These are phyloP conservation scores for Malurus cyaneus DNA, from an alignment of 2,113 vertebrate genomes.

Conservation along the genomic window DNA sequence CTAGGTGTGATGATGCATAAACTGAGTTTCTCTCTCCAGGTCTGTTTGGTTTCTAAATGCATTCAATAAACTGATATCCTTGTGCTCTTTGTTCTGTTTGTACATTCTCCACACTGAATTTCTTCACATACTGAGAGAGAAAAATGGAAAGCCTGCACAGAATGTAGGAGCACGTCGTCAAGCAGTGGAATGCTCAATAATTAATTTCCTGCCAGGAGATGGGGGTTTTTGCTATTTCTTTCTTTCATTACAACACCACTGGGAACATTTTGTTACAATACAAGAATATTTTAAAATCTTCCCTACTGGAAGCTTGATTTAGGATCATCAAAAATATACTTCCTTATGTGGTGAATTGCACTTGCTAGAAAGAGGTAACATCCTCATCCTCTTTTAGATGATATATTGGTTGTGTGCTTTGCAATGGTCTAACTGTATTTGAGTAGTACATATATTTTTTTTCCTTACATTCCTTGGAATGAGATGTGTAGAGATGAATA, in stretches of 20 bases:
- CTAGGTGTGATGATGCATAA: background rate
- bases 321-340: conserved; percentile 1
- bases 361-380: background rate
- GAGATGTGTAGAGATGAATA: background rate
- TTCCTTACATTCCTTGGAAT: background rate
- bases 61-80: conserved; percentile 22
- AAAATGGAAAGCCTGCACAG: conserved; percentile 21
- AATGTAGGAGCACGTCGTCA: background rate
- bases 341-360: background rate
- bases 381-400: background rate
- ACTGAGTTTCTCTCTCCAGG: background rate
- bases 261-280: conserved; percentile 55
- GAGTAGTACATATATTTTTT: background rate
- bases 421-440: background rate
- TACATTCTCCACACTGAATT: conserved; percentile 44
- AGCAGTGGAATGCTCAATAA: conserved; percentile 23
- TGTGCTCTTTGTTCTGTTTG: conserved; percentile 43
- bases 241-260: conserved; percentile 19
- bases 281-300: conserved; percentile 49
- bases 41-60: background rate
- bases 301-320: conserved; percentile 25
- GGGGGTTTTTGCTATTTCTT: background rate
- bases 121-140: conserved; percentile 11
- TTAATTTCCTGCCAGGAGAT: conserved; percentile 54
- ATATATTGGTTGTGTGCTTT: background rate